These are phyloP conservation scores for Spicauda simplicius DNA, from an alignment of 2,888 invertebrate species.

Conservation along the genomic window DNA sequence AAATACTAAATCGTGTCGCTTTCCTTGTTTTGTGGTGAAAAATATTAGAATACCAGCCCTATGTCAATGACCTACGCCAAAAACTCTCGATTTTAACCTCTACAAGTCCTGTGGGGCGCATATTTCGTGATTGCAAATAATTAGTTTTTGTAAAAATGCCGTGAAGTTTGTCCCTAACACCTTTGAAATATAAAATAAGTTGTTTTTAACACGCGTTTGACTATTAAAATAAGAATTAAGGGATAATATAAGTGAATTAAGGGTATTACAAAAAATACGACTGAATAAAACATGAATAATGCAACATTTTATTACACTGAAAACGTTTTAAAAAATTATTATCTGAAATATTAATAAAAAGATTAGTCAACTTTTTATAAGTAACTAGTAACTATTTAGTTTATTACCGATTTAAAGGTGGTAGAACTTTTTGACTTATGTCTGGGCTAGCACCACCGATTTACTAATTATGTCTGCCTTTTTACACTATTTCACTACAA, in stretches of 20 bases:
- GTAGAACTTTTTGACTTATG: too few species aligned
- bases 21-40: too few species aligned
- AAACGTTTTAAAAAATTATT: too few species aligned
- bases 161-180: slow-evolving; percentile 35
- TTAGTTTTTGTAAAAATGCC: slow-evolving; percentile 33
- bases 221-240: slow-evolving; percentile 7
- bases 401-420: too few species aligned
- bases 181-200: slow-evolving; percentile 34
- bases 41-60: too few species aligned
- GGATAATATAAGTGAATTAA: slow-evolving; percentile 9
- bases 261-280: slow-evolving; percentile 5
- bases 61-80: slow-evolving; percentile 15
- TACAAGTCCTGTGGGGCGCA: slow-evolving; percentile 14
- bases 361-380: too few species aligned
- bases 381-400: too few species aligned
- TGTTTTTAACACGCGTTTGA: slow-evolving; percentile 32
- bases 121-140: slow-evolving; percentile 33
- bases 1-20: too few species aligned
- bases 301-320: background rate
- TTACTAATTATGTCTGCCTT: too few species aligned
- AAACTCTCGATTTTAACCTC: slow-evolving; percentile 20
- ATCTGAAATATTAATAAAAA: too few species aligned
- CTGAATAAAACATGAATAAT: background rate
- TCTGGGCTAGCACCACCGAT: too few species aligned
- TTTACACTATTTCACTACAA: too few species aligned